These are phyloP conservation scores for Smittia sp. DNA, from an alignment of 2,888 invertebrate species.

Conservation along the genomic window DNA sequence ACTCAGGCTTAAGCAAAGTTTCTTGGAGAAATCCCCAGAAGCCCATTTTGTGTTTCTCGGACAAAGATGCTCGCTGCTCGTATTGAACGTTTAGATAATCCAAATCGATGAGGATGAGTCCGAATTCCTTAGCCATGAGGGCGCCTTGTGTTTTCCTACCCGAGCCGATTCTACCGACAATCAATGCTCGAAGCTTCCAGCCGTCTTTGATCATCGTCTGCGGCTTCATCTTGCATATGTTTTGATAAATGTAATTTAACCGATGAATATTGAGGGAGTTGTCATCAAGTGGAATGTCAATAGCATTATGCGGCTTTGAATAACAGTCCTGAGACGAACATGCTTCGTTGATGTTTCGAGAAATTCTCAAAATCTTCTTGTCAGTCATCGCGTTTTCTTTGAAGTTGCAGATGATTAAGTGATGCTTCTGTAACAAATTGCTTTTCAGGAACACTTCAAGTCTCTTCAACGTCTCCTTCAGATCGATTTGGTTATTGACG, in stretches of 20 bases:
- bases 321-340: neutral
- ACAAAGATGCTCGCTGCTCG: neutral
- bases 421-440: neutral
- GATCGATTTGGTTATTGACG: neutral
- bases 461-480: neutral
- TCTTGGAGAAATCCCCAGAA: slow-evolving; percentile 24
- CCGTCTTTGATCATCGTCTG: neutral
- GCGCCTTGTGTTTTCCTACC: slow-evolving; percentile 14
- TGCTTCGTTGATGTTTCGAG: neutral
- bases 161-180: slow-evolving; percentile 5
- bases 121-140: neutral
- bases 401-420: slow-evolving; percentile 21
- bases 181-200: neutral
- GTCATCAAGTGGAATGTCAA: neutral
- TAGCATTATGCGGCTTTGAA: slow-evolving; percentile 5
- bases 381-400: neutral
- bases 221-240: neutral
- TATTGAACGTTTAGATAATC: neutral
- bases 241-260: slow-evolving; percentile 1
- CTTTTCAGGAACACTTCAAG: neutral
- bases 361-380: neutral
- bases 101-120: slow-evolving; percentile 20
- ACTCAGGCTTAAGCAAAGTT: slow-evolving; percentile 15
- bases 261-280: neutral
- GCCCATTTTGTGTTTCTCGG: neutral